Conservation (phyloP, 2,797 vertebrate genomes). For the Adrianichthys oophorus region DNA sequence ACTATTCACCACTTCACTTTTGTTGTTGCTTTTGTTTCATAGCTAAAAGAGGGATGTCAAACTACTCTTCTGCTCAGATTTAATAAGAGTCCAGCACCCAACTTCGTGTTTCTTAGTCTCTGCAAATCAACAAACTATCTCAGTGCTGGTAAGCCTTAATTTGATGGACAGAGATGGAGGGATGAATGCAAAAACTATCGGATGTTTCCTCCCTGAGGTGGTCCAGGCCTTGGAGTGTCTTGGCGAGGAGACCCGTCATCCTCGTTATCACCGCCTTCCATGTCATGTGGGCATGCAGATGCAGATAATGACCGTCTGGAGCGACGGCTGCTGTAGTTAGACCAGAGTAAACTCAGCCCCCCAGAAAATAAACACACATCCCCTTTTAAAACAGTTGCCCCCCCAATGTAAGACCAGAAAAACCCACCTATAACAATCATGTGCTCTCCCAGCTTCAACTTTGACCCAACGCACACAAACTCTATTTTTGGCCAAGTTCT, state of each 20-base stretch:
- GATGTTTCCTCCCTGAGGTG: slow-evolving; percentile 8
- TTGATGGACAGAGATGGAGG: slow-evolving; percentile 25
- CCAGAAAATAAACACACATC: slow-evolving; percentile 53
- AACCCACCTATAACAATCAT: slow-evolving; percentile 3
- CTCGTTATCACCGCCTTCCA: slow-evolving; percentile 41
- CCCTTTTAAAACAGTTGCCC: slow-evolving; percentile 26
- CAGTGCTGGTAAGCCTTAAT: slow-evolving; percentile 41
- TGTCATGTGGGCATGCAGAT: slow-evolving; percentile 19
- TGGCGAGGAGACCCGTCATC: background rate
- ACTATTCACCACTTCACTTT: no score
- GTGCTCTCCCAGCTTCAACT: slow-evolving; percentile 17
- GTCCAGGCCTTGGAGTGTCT: slow-evolving; percentile 20
- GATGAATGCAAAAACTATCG: slow-evolving; percentile 30
- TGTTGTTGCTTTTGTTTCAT: no score
- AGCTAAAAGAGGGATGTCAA: no score
- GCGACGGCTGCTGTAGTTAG: slow-evolving; percentile 29
- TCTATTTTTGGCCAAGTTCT: slow-evolving; percentile 54
- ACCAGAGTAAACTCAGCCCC: slow-evolving; percentile 47
- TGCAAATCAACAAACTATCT: background rate
- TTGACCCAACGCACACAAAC: slow-evolving; percentile 43
- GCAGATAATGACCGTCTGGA: slow-evolving; percentile 50
- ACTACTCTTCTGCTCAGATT: no score
- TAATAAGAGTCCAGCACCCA: no score
- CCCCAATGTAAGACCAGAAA: slow-evolving; percentile 16
- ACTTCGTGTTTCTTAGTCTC: no score